Conservation (phyloP, 2,797 vertebrate species). For the Gallinago nigripennis region DNA sequence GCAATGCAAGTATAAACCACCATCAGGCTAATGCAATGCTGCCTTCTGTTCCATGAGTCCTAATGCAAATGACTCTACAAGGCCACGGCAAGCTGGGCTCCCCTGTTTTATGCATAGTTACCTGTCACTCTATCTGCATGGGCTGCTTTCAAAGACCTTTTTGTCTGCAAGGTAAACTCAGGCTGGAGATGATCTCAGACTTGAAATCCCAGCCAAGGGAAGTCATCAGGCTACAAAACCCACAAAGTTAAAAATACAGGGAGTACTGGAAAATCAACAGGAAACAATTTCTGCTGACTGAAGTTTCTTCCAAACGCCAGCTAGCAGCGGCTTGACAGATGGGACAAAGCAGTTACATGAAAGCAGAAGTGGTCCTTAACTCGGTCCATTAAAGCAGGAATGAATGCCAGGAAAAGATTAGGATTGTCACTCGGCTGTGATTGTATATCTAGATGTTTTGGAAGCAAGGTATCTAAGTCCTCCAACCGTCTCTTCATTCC, state of each 20-base stretch:
- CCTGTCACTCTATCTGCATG: constrained; percentile 5
- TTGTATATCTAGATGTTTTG: not conserved
- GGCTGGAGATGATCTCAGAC: constrained; percentile 50
- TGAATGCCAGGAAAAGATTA: not conserved
- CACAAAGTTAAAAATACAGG: constrained; percentile 66
- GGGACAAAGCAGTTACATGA: not conserved
- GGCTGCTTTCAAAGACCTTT: constrained; percentile 57
- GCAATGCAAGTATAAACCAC: not conserved
- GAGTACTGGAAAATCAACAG: constrained; percentile 53
- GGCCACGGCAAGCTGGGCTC: not conserved
- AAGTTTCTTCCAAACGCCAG: constrained; percentile 32
- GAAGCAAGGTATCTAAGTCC: not conserved
- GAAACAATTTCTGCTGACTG: constrained; percentile 63
- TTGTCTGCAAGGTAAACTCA: constrained; percentile 68
- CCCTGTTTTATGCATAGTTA: not conserved
- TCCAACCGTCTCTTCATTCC: not conserved
- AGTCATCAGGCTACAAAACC: constrained; percentile 44
- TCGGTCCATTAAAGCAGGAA: not conserved
- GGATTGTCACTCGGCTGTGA: not conserved
- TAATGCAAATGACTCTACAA: not conserved
- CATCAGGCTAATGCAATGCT: not conserved
- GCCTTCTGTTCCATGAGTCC: not conserved
- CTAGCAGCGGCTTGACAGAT: not conserved
- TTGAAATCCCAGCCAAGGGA: constrained; percentile 55
- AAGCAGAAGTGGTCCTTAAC: not conserved